A percentile compares a stretch with the other conserved stretches of the same genome.
Evolutionary conservation across 2,797 vertebrate genomes (phyloP).

Genomic region (Dendrocincla fuliginosa): DNA sequence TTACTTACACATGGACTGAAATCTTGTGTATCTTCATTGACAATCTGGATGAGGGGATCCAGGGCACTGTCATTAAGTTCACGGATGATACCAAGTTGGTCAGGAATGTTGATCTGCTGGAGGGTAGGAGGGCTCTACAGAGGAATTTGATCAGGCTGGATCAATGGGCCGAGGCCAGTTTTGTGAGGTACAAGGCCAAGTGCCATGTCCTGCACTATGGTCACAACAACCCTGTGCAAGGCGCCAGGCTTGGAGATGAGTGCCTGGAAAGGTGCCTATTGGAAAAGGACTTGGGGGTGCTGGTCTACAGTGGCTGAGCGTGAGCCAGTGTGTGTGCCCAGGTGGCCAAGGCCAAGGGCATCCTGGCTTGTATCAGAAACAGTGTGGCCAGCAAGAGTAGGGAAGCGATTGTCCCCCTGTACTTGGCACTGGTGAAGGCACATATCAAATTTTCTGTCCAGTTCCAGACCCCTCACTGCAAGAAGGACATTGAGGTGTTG

Average conservation of each 20-base stretch:
- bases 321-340: not conserved
- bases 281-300: not conserved
- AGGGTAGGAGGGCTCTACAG: not conserved
- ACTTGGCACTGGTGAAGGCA: rapidly evolving
- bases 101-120: not conserved
- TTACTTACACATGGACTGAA: not conserved
- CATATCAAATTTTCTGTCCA: rapidly evolving
- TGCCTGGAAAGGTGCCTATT: not conserved
- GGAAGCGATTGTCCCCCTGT: not conserved
- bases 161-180: not conserved
- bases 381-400: not conserved
- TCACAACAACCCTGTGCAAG: not conserved
- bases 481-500: not conserved
- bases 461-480: rapidly evolving
- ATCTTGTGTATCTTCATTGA: not conserved
- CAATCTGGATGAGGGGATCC: rapidly evolving
- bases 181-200: not conserved
- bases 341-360: not conserved
- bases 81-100: not conserved
- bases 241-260: not conserved
- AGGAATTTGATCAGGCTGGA: not conserved
- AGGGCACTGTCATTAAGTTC: not conserved
- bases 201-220: not conserved
- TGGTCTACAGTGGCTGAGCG: rapidly evolving
- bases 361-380: not conserved